A percentile compares a stretch with the other conserved stretches of the same genome.
Evolutionary conservation across 2,797 vertebrate genomes (phyloP).

Genomic region (Loriculus beryllinus): DNA sequence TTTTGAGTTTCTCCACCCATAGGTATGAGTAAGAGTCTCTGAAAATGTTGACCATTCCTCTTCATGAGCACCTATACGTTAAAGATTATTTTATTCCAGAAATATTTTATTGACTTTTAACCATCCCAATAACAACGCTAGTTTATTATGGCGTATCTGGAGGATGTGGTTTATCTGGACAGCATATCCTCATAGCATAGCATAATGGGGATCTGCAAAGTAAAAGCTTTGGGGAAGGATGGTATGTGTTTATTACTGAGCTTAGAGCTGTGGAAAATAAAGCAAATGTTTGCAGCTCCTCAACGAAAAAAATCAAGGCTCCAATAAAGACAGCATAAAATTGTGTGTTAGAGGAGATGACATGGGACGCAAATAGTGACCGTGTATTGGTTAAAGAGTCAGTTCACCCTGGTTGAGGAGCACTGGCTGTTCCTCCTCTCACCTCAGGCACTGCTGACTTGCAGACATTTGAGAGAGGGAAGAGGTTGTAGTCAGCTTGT

Average conservation of each 20-base stretch:
- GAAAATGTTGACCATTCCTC: rapidly evolving
- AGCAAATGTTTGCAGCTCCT: neutral
- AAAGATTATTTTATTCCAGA: neutral
- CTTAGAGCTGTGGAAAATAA: neutral
- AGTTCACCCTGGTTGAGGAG: neutral
- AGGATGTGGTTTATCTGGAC: neutral
- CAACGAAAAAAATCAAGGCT: neutral
- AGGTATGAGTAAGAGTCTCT: neutral
- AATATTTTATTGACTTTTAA: neutral
- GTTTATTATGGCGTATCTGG: neutral
- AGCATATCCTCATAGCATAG: neutral
- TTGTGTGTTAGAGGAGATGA: neutral
- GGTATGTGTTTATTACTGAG: neutral
- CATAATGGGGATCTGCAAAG: neutral
- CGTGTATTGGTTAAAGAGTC: neutral
- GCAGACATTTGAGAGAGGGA: neutral
- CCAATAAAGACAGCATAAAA: neutral
- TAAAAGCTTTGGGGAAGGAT: neutral
- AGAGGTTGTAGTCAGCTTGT: rapidly evolving
- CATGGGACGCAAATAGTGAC: neutral
- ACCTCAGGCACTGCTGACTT: neutral
- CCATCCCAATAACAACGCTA: neutral
- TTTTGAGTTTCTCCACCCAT: neutral
- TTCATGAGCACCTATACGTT: rapidly evolving
- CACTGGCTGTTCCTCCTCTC: neutral